Evolutionary conservation across 2,888 invertebrate species (phyloP), one percentile per base, ranked within the genome.

Genomic region (Polydrusus tereticollis): DNA sequence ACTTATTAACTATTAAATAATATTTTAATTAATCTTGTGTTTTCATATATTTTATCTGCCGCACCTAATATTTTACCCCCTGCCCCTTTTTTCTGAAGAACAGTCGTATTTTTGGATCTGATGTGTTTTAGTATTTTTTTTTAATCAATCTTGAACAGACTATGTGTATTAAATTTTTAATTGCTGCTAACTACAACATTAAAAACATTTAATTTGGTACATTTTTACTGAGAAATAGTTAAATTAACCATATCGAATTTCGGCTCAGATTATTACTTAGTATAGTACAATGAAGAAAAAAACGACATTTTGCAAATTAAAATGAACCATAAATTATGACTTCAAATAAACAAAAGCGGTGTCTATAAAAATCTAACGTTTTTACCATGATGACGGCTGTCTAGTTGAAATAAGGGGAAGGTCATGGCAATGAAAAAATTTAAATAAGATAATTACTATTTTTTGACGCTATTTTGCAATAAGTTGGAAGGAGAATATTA

Each of bases 341-440:
- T 29, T 29, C 52, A 29, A 55, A 55, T 55, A 29, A 52, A 52
- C n/a, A 52, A 52, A 29, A 14, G 29, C 47, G 47, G 47, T 23
- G 52, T 14, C 52, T 5, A 55, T 55, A 16, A 29, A 55, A 29
- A 47, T 47, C 12, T 7, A 55, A 29, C 29, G 18, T 29, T 55
- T 55, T 26, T 14, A 14, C 23, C 16, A 18, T 26, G 50, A 26
- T 14, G 26, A 23, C 50, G 2, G 47, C 50, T 55, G 52, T 55
- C 52, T 55, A 55, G 52, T 29, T 23, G 8, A 26, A 33, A 55
- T 29, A 29, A 55, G 7, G 16, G 1, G 12, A 26, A 55, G 52
- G 52, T 29, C 29, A 55, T 29, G 14, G 26, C 10, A 1, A 50
- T 26, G 29, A 52, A 45, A 45, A 21, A 1, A 45, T 47, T 16